These are phyloP conservation scores for Chrysodeixis includens DNA, from an alignment of 2,888 invertebrate species.

Conservation along the genomic window DNA sequence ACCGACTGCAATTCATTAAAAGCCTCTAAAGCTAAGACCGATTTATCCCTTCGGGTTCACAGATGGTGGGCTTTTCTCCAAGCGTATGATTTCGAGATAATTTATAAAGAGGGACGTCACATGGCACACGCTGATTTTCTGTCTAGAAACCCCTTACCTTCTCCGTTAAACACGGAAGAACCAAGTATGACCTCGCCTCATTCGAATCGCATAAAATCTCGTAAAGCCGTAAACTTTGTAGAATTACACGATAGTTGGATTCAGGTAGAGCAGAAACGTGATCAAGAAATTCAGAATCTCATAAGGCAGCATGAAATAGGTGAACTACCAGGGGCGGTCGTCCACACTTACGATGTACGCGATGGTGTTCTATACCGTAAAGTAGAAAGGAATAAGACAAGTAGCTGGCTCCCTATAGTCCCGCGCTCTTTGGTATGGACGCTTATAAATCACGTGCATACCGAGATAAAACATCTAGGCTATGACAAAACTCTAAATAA, in stretches of 20 bases:
- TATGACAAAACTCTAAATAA: constrained; percentile 19
- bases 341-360: constrained; percentile 55
- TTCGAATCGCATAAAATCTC: neutral
- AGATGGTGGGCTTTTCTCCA: constrained; percentile 24
- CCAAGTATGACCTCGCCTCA: no score
- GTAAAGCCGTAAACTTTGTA: constrained; percentile 35
- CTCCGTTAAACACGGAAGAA: no score
- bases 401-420: constrained; percentile 53
- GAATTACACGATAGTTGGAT: constrained; percentile 56
- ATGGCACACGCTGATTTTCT: constrained; percentile 58
- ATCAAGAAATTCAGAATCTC: constrained; percentile 48
- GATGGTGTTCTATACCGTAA: constrained; percentile 54
- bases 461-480: constrained; percentile 15
- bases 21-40: constrained; percentile 19
- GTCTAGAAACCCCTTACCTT: constrained; percentile 47
- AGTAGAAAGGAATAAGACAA: constrained; percentile 41
- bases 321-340: constrained; percentile 14
- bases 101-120: constrained; percentile 40
- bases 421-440: constrained; percentile 54
- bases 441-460: constrained; percentile 28
- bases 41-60: constrained; percentile 20
- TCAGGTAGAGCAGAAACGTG: constrained; percentile 56
- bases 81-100: constrained; percentile 37
- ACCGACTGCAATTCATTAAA: constrained; percentile 22
- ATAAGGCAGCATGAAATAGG: constrained; percentile 29